phyloP scores from a whole-genome alignment of 2,888 invertebrate genomes.

The Synergus gifuensis region DNA sequence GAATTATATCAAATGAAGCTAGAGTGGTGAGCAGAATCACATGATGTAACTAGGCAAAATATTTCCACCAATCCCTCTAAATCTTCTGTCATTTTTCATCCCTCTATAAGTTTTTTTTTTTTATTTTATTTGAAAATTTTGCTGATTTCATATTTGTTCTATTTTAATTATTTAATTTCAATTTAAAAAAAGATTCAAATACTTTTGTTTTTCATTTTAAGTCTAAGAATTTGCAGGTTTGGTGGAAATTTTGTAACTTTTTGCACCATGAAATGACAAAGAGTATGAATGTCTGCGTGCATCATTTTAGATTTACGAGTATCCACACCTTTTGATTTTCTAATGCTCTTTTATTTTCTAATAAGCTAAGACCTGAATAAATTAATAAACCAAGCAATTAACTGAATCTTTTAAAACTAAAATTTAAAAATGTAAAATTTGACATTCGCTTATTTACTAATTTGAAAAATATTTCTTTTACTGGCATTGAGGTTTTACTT shows the following conservation, averaged over 20 bases:
- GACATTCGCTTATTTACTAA: neutral
- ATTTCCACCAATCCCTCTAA: neutral
- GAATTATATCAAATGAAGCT: slow-evolving; percentile 5
- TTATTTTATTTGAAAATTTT: neutral
- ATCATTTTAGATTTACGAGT: slow-evolving; percentile 14
- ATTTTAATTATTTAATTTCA: neutral
- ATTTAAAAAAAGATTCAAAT: neutral
- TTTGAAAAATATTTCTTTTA: neutral
- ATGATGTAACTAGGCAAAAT: slow-evolving; percentile 24
- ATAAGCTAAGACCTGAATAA: neutral
- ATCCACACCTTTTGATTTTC: slow-evolving; percentile 14
- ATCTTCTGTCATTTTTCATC: neutral
- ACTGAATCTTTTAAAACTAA: neutral
- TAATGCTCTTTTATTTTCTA: neutral
- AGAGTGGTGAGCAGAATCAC: slow-evolving; percentile 2
- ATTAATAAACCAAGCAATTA: neutral
- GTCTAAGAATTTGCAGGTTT: neutral
- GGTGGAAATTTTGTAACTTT: slow-evolving; percentile 1
- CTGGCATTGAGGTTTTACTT: neutral
- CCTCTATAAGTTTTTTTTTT: neutral
- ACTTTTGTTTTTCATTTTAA: neutral
- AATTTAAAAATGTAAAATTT: neutral
- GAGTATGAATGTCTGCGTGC: slow-evolving; percentile 28
- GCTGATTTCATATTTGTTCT: neutral
- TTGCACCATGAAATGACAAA: slow-evolving; percentile 15